Evolutionary conservation across 1,140 invertebrate genomes (phyloP).

Genomic region (Bombus balteatus): DNA sequence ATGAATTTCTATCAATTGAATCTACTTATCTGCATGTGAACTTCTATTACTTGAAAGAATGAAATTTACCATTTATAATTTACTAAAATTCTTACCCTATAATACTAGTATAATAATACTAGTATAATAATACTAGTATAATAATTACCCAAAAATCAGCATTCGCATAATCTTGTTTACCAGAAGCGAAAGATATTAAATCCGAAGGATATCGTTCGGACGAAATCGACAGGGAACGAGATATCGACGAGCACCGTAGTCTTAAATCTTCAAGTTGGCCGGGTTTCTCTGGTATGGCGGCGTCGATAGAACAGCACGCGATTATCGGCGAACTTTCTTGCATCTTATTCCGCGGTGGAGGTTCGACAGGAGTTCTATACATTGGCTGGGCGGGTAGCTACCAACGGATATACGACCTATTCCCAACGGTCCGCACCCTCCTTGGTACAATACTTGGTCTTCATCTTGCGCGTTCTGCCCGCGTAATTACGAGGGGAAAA

Average conservation of each 20-base stretch:
- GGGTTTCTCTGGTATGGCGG: not conserved
- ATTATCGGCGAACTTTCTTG: constrained; percentile 48
- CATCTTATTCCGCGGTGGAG: constrained; percentile 47
- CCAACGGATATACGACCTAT: constrained; percentile 64
- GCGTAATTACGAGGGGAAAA: constrained; percentile 82
- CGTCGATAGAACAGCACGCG: constrained; percentile 27
- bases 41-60: not conserved
- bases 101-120: too few species aligned
- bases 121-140: too few species aligned
- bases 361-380: constrained; percentile 64
- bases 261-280: not conserved
- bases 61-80: too few species aligned
- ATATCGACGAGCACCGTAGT: not conserved
- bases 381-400: constrained; percentile 64
- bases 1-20: not conserved
- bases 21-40: not conserved
- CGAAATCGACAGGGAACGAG: not conserved
- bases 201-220: not conserved
- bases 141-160: not conserved
- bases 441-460: constrained; percentile 69
- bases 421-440: constrained; percentile 65
- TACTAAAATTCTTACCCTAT: too few species aligned
- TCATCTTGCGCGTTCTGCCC: constrained; percentile 70
- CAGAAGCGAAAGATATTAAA: not conserved
- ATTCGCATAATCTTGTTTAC: not conserved